Conservation (phyloP, 2,888 invertebrate species). For the Podotricha telesiphe region DNA sequence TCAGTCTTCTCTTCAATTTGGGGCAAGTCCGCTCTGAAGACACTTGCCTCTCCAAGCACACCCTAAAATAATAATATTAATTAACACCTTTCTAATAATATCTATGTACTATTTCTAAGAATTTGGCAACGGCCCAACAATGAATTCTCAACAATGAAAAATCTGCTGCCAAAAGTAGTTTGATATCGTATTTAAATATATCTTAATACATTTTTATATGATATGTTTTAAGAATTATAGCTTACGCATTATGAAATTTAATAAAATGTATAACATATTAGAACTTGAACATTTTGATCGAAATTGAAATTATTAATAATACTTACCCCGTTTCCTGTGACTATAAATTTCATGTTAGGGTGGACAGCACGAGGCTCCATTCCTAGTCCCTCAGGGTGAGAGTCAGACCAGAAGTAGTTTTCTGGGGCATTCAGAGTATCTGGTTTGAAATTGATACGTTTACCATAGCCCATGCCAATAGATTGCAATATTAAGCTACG, state of each 20-base stretch:
- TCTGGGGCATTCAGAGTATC: constrained; percentile 84
- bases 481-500: constrained; percentile 85
- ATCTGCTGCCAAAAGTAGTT: constrained; percentile 30
- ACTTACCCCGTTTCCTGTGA: constrained; percentile 84
- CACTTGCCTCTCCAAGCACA: constrained; percentile 85
- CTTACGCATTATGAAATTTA: too few species aligned
- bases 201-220: too few species aligned
- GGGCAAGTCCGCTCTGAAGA: constrained; percentile 87
- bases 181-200: background rate
- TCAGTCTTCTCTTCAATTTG: constrained; percentile 86
- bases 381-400: constrained; percentile 88
- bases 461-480: constrained; percentile 90
- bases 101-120: constrained; percentile 1
- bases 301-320: constrained; percentile 20
- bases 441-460: constrained; percentile 88
- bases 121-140: constrained; percentile 51
- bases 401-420: constrained; percentile 91
- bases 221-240: too few species aligned
- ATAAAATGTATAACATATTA: too few species aligned
- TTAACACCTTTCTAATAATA: background rate
- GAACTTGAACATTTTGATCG: too few species aligned
- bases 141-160: constrained; percentile 27
- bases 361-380: constrained; percentile 87
- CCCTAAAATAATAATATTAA: constrained; percentile 62
- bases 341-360: constrained; percentile 86